A percentile compares a stretch with the other conserved stretches of the same genome.
phyloP scores from a whole-genome alignment of 2,113 vertebrate genomes.

The Muscicapa adusta region DNA sequence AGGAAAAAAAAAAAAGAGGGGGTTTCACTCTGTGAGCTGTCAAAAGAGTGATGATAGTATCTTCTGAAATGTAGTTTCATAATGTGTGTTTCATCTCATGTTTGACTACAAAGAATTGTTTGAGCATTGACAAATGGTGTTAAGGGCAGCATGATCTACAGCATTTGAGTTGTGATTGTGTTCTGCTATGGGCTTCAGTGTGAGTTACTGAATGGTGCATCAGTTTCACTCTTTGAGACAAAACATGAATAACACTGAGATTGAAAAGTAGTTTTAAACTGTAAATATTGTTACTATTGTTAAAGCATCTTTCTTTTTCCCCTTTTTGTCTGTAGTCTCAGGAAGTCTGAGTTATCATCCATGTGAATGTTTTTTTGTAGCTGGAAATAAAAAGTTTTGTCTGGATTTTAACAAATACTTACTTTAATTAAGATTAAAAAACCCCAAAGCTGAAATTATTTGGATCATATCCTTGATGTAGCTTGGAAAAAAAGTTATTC shows the following conservation, averaged over 20 bases:
- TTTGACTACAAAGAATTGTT: background rate
- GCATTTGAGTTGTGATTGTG: background rate
- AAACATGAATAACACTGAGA: background rate
- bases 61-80: background rate
- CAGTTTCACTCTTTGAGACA: background rate
- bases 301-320: background rate
- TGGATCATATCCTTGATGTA: background rate
- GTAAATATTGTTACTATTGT: background rate
- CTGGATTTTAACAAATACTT: background rate
- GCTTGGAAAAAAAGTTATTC: background rate
- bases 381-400: background rate
- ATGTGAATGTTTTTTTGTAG: background rate
- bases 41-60: background rate
- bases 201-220: background rate
- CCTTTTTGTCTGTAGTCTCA: background rate
- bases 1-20: rapidly evolving
- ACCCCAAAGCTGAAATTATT: background rate
- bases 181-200: background rate
- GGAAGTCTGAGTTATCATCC: background rate
- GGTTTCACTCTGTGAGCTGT: background rate
- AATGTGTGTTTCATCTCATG: background rate
- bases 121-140: background rate
- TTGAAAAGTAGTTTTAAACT: background rate
- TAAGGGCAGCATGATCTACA: background rate
- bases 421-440: background rate